Evolutionary conservation across 2,797 vertebrate species (phyloP), one percentile per base, ranked within the genome.

Genomic region (Sebastes umbrosus): DNA sequence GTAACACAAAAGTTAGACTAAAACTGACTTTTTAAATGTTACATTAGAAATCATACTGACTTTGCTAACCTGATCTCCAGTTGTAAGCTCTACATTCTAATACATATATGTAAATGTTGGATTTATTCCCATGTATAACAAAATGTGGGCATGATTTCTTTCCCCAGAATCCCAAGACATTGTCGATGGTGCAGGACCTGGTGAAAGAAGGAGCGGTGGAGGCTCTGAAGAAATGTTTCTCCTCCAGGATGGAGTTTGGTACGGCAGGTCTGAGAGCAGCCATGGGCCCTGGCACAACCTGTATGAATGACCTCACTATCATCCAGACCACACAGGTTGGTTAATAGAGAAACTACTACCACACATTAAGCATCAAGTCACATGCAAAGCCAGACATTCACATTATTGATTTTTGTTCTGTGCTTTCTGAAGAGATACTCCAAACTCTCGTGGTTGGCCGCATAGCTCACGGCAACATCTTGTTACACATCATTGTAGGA

Each of bases 261-360:
- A 99, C 99, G 1, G 99, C 99, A 0, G 99, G 99, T 11, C 96
- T 99, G 29, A 95, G 98, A 78, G 97, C 98, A 4, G 93, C 97
- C 25, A 99, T 99, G 99, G 99, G 98, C 18, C 93, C 97, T 0
- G 99, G 99, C 20, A 93, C 95, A 58, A 96, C 98, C 69, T 95
- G 87, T 54, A 99, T 99, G 98, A 99, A 99, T 52, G 98, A 99
- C 89, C 94, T 99, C 73, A 99, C 98, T 66, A 96, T 99, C 89
- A 99, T 99, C 85, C 99, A 99, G 94, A 99, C 98, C 64, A 99
- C 98, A 13, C 98, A 99, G 97, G 98, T 99, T 82, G 29, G 80
- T 87, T 68, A 73, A 77, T 68, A 6, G 69, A 83, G 70, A 29
- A 75, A 43, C 52, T 72, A 1, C 52, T 4, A 22, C 57, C 11